phyloP scores from a whole-genome alignment of 2,888 invertebrate species.

The Epistrophella euchroma region DNA sequence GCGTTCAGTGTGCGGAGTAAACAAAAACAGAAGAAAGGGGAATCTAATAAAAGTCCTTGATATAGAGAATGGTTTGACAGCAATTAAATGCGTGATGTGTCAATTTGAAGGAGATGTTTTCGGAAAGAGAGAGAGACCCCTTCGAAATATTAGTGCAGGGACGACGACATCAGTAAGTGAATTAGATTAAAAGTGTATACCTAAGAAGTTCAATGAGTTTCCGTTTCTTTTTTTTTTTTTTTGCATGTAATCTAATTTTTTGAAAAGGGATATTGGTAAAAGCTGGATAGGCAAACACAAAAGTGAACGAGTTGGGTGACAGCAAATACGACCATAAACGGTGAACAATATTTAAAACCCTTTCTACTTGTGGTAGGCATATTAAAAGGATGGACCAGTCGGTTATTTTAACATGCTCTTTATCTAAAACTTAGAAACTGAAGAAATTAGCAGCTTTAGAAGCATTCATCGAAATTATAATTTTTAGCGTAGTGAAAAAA shows the following conservation, averaged over 20 bases:
- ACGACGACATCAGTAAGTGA: slow-evolving; percentile 52
- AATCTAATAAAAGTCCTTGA: slow-evolving; percentile 58
- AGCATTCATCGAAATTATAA: too few relatives aligned
- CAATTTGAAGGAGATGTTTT: slow-evolving; percentile 53
- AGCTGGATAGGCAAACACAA: background rate
- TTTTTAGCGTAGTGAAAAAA: too few relatives aligned
- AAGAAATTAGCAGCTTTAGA: too few relatives aligned
- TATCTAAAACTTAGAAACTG: too few relatives aligned
- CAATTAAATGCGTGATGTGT: slow-evolving; percentile 74
- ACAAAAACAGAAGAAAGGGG: slow-evolving; percentile 28
- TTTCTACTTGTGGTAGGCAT: background rate
- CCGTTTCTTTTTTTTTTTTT: background rate
- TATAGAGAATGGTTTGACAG: slow-evolving; percentile 63
- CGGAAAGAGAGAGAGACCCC: background rate
- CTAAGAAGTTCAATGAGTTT: slow-evolving; percentile 19
- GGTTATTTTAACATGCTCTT: too few relatives aligned
- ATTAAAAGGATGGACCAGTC: too few relatives aligned
- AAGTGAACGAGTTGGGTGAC: background rate
- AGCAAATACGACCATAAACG: slow-evolving; percentile 8
- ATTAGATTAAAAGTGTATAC: slow-evolving; percentile 61
- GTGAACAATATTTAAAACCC: background rate
- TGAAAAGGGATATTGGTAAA: background rate
- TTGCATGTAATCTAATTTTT: slow-evolving; percentile 2
- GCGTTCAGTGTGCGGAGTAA: background rate
- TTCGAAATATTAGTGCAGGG: slow-evolving; percentile 38